Conservation (phyloP, 1,140 invertebrate genomes). For the Panulirus ornatus region DNA sequence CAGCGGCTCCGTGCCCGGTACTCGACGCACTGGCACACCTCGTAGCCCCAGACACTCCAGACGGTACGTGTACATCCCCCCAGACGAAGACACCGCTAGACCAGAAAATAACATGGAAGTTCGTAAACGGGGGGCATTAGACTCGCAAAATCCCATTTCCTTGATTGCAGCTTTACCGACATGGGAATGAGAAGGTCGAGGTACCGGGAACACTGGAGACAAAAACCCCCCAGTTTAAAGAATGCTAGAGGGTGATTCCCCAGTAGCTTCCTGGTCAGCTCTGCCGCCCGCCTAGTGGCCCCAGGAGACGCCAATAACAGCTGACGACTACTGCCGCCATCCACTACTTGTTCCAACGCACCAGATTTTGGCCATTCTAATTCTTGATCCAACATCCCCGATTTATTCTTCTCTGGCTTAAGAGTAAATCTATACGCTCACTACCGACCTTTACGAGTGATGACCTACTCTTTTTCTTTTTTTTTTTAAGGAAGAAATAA, state of each 20-base stretch:
- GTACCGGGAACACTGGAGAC: not conserved
- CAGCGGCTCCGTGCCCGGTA: not conserved
- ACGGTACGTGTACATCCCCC: not conserved
- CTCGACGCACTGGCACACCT: not conserved
- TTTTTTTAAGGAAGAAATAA: too few species aligned
- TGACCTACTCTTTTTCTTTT: too few species aligned
- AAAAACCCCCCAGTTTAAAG: not conserved
- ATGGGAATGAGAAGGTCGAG: not conserved
- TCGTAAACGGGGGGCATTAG: slow-evolving; percentile 30
- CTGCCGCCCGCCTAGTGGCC: not conserved
- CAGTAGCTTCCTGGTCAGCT: slow-evolving; percentile 41
- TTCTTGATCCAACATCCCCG: too few species aligned
- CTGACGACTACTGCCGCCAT: slow-evolving; percentile 7
- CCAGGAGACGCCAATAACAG: slow-evolving; percentile 21
- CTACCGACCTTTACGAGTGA: too few species aligned
- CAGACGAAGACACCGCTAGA: not conserved
- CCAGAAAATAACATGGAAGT: slow-evolving; percentile 28
- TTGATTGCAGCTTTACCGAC: slow-evolving; percentile 27
- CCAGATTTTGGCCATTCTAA: too few species aligned
- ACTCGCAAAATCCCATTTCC: slow-evolving; percentile 21
- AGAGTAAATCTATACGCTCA: too few species aligned
- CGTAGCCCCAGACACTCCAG: too few species aligned
- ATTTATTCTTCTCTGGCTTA: too few species aligned
- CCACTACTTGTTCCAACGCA: not conserved
- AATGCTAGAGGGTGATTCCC: not conserved